Evolutionary conservation across 2,113 vertebrate species (phyloP).

Genomic region (Elgaria multicarinata): DNA sequence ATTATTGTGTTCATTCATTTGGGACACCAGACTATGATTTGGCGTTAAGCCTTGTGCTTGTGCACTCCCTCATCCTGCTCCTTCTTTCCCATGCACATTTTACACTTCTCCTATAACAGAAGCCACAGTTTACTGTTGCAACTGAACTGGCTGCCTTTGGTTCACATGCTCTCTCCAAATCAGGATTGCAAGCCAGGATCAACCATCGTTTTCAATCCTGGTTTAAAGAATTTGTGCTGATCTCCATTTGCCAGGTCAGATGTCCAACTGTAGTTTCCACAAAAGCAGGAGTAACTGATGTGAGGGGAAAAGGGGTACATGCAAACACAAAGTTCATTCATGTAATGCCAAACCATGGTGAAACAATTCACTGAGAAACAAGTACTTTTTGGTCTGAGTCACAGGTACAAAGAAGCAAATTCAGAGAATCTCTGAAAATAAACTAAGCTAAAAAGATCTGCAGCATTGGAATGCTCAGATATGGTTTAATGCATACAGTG

Average conservation of each 20-base stretch:
- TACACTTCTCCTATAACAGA: not conserved
- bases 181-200: not conserved
- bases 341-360: too few relatives aligned
- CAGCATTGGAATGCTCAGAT: not conserved
- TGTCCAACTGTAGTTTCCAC: too few relatives aligned
- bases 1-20: not conserved
- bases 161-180: not conserved
- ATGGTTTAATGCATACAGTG: not conserved
- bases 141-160: not conserved
- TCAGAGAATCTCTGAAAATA: not conserved
- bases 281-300: not conserved
- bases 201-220: not conserved
- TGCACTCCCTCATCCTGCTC: too few relatives aligned
- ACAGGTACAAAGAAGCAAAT: not conserved
- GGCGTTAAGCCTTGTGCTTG: not conserved
- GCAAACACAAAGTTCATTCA: not conserved
- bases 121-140: not conserved
- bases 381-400: too few relatives aligned
- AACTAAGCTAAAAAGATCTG: not conserved
- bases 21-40: not conserved
- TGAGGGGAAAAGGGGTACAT: not conserved
- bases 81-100: not conserved
- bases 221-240: not conserved
- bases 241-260: not conserved
- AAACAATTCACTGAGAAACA: too few relatives aligned